Evolutionary conservation across 1,140 invertebrate genomes (phyloP).

Genomic region (Colletes latitarsis): DNA sequence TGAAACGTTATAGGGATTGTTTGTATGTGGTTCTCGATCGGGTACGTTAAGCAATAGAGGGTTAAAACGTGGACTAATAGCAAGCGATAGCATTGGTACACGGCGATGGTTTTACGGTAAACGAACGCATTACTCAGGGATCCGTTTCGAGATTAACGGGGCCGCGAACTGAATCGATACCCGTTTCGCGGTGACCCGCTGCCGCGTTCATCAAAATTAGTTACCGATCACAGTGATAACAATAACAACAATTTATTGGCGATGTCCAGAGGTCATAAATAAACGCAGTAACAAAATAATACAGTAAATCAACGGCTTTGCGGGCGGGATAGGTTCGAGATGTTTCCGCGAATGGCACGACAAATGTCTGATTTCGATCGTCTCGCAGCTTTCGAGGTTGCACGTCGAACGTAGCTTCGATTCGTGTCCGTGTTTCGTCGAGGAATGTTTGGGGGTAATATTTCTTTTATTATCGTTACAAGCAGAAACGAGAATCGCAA

Average conservation of each 20-base stretch:
- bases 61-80: no score
- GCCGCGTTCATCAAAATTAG: conserved; percentile 42
- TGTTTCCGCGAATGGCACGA: background rate
- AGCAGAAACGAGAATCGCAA: conserved; percentile 22
- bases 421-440: conserved; percentile 31
- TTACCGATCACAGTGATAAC: conserved; percentile 55
- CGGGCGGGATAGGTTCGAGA: background rate
- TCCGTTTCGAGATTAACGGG: conserved; percentile 16
- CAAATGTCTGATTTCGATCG: background rate
- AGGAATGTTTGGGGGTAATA: conserved; percentile 33
- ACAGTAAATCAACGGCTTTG: conserved; percentile 14
- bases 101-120: no score
- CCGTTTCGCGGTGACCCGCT: background rate
- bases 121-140: conserved; percentile 6
- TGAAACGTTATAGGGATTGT: no score
- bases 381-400: background rate
- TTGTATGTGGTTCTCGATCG: no score
- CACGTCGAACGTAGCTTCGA: no score
- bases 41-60: no score
- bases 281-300: conserved; percentile 45
- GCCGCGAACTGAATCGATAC: conserved; percentile 14
- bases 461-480: conserved; percentile 39
- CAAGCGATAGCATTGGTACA: no score
- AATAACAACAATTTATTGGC: conserved; percentile 61
- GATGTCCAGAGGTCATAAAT: conserved; percentile 47